phyloP scores from a whole-genome alignment of 2,888 invertebrate genomes.

The Ernsta delagoae region DNA sequence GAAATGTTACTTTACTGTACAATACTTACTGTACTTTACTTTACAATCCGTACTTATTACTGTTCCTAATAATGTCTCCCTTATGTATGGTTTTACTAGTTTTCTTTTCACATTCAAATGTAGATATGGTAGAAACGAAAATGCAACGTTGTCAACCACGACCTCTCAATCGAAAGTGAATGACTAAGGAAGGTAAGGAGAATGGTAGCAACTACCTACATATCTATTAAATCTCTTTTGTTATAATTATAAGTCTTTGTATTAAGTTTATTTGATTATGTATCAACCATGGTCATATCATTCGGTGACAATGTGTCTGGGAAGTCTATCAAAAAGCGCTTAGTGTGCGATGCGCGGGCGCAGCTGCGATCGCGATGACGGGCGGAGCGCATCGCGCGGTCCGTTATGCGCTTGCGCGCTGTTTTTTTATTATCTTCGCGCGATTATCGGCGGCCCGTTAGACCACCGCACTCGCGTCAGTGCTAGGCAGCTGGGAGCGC shows the following conservation, averaged over 20 bases:
- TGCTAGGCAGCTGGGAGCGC: conserved; percentile 5
- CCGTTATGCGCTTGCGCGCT: conserved; percentile 72
- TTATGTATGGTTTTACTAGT: too few species aligned
- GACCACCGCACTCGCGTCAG: conserved; percentile 6
- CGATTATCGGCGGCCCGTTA: conserved; percentile 55
- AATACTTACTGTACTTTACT: too few species aligned
- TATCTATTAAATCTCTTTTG: too few species aligned
- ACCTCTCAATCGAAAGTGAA: too few species aligned
- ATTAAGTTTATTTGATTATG: background rate
- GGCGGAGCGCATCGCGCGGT: conserved; percentile 68
- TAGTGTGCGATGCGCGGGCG: conserved; percentile 10
- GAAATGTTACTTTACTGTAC: background rate
- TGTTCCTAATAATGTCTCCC: too few species aligned
- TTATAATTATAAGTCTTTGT: too few species aligned
- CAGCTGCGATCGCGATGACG: conserved; percentile 59
- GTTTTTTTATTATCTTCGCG: conserved; percentile 70
- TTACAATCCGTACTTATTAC: too few species aligned
- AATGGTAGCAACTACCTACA: too few species aligned
- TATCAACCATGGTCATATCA: background rate
- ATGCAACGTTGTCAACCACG: too few species aligned
- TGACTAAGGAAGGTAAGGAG: too few species aligned
- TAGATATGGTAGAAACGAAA: too few species aligned
- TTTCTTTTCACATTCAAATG: too few species aligned
- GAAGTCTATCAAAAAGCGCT: background rate
- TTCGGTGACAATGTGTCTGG: background rate